Evolutionary conservation across 35 echinoderm and acorn worm species (phyloP).

Genomic region (Stichopus chloronotus): DNA sequence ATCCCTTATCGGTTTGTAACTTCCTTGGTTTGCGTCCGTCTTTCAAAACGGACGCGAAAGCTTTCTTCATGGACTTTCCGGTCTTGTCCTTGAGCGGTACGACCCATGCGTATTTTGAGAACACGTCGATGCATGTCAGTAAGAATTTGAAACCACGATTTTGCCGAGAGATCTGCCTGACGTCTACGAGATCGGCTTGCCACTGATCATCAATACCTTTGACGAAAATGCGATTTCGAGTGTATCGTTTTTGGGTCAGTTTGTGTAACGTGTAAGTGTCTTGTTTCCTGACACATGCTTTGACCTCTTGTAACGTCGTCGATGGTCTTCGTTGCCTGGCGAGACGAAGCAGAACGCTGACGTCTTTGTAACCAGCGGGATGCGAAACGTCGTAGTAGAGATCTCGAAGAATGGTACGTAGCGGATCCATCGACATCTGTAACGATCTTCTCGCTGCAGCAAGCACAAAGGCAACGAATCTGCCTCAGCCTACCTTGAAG

Average conservation of each 20-base stretch:
- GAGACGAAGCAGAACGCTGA: background rate
- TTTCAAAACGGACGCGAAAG: slow-evolving; percentile 51
- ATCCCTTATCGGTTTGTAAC: slow-evolving; percentile 64
- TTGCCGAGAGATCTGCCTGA: background rate
- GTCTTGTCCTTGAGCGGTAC: slow-evolving; percentile 61
- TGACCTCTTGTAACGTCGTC: background rate
- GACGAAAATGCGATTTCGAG: slow-evolving; percentile 54
- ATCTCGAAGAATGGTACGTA: background rate
- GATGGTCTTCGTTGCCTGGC: background rate
- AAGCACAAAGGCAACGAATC: background rate
- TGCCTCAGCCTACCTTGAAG: background rate
- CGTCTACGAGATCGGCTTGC: slow-evolving; percentile 68
- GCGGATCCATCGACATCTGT: background rate
- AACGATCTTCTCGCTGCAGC: background rate
- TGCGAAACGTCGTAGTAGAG: slow-evolving; percentile 15
- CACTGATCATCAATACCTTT: slow-evolving; percentile 68
- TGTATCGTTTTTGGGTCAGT: slow-evolving; percentile 25
- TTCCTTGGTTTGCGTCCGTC: slow-evolving; percentile 43
- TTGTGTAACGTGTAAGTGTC: slow-evolving; percentile 69
- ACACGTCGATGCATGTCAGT: slow-evolving; percentile 63
- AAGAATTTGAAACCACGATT: slow-evolving; percentile 67
- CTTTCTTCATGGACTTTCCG: background rate
- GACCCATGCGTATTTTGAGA: slow-evolving; percentile 66
- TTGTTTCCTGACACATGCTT: slow-evolving; percentile 59
- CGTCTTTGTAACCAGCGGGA: background rate